These are phyloP conservation scores for Muschampia plurimacula DNA, from an alignment of 2,888 invertebrate species.

Conservation along the genomic window DNA sequence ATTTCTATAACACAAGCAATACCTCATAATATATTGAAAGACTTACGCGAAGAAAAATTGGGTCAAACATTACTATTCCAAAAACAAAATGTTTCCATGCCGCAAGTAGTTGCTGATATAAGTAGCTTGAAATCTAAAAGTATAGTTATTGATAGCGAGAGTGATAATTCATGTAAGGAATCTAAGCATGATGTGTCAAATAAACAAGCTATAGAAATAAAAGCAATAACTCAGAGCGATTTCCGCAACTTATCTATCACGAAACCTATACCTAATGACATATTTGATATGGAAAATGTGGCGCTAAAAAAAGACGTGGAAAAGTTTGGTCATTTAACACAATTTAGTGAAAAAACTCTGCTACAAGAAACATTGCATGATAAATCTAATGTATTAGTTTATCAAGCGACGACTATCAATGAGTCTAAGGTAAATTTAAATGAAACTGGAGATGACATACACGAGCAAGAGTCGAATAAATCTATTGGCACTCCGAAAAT, in stretches of 20 bases:
- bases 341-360: constrained; percentile 29
- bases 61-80: neutral
- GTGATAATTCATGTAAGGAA: neutral
- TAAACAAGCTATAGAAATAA: neutral
- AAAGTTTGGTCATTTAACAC: constrained; percentile 26
- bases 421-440: constrained; percentile 32
- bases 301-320: constrained; percentile 31
- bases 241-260: constrained; percentile 26
- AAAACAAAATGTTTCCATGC: constrained; percentile 49
- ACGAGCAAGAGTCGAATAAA: constrained; percentile 13
- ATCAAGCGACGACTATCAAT: constrained; percentile 49
- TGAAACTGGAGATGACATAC: constrained; percentile 17
- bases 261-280: constrained; percentile 41
- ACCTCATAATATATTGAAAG: constrained; percentile 11
- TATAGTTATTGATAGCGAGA: neutral
- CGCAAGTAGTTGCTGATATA: constrained; percentile 18
- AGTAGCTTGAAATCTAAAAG: neutral
- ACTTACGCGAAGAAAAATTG: neutral
- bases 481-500: constrained; percentile 15
- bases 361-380: constrained; percentile 31
- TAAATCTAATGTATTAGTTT: constrained; percentile 48
- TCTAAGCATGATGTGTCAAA: constrained; percentile 4
- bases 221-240: constrained; percentile 8
- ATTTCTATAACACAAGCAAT: constrained; percentile 13
- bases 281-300: constrained; percentile 42